Base-by-base conservation (phyloP, 2,797 vertebrate genomes). In the Pyrrhura leucotis region DNA sequence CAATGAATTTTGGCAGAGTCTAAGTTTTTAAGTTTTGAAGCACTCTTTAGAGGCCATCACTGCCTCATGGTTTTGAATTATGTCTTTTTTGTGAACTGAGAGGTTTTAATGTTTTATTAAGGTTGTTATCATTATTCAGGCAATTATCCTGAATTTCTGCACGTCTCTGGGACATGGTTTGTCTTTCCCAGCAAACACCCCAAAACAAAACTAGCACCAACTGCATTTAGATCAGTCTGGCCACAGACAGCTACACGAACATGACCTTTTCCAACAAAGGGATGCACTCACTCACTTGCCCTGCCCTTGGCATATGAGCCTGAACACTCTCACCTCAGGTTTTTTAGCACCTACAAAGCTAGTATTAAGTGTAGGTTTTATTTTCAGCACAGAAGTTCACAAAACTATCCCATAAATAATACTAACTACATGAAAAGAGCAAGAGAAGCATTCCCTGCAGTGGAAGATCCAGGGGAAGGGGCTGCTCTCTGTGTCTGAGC, bases 211-310 rank as follows among this genome's bases (percentile, higher is more conserved):
- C 28, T n/a, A 53, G 56, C 62, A 6, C 12, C 20, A 58, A 53
- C 40, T 1, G 2, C 0, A 2, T 19, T 67, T 35, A n/a, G 17
- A 51, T 28, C 0, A 1, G 10, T 61, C 61, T 72, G 53, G 37
- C 44, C 31, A 58, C 5, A 31, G 33, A 22, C 25, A 33, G 29
- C 8, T 80, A 44, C 50, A 45, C 0, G 2, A 87, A 62, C 9
- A 9, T 0, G 5, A 83, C 25, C 35, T 89, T 54, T 47, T 66
- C 54, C 51, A 83, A 39, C 17, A 48, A 42, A 75, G 20, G 25
- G 16, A 54, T 28, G 31, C 29, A 31, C 28, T 58, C 37, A 4
- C 9, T 54, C 44, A 44, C 9, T 66, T 12, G 21, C 28, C 33
- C 44, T 73, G 31, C n/a, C 37, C 40, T 68, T 47, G 2, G 5